Percentiles rank a stretch among this genome's conserved stretches.
These are phyloP conservation scores for Polydrusus cervinus DNA, from an alignment of 2,888 invertebrate genomes.

Conservation along the genomic window DNA sequence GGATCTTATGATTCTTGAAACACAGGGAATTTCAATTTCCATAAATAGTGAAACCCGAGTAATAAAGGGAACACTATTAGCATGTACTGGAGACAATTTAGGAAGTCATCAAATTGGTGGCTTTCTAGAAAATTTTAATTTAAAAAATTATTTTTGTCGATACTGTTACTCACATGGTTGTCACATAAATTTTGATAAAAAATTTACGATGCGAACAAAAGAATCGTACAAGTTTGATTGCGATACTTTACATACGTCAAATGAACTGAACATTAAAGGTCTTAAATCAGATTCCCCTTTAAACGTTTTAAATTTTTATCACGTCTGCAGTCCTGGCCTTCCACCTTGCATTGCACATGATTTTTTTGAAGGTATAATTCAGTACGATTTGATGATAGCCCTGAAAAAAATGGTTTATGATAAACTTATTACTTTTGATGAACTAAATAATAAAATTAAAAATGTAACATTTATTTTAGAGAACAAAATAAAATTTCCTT, in stretches of 20 bases:
- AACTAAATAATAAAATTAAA: slow-evolving; percentile 1
- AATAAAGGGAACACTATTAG: slow-evolving; percentile 56
- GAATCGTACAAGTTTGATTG: slow-evolving; percentile 5
- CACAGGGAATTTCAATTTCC: slow-evolving; percentile 54
- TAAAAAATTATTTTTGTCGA: slow-evolving; percentile 59
- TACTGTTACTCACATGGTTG: slow-evolving; percentile 5
- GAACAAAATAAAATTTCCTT: neutral
- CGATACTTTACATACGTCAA: neutral
- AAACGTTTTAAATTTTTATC: slow-evolving; percentile 56
- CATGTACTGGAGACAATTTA: slow-evolving; percentile 45
- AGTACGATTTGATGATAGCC: slow-evolving; percentile 42
- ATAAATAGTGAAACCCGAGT: slow-evolving; percentile 4
- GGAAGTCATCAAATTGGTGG: slow-evolving; percentile 57
- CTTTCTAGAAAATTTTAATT: slow-evolving; percentile 60
- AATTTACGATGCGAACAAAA: neutral
- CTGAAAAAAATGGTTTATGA: neutral
- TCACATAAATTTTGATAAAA: slow-evolving; percentile 5
- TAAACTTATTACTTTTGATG: slow-evolving; percentile 9
- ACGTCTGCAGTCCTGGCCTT: slow-evolving; percentile 57
- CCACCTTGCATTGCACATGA: slow-evolving; percentile 59
- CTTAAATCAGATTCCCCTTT: slow-evolving; percentile 55
- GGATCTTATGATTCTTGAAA: slow-evolving; percentile 59
- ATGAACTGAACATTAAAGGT: slow-evolving; percentile 30
- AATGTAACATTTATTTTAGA: neutral
- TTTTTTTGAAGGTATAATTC: slow-evolving; percentile 50